Conservation (phyloP, 2,797 vertebrate genomes). For the Notoglanidium macrostoma region DNA sequence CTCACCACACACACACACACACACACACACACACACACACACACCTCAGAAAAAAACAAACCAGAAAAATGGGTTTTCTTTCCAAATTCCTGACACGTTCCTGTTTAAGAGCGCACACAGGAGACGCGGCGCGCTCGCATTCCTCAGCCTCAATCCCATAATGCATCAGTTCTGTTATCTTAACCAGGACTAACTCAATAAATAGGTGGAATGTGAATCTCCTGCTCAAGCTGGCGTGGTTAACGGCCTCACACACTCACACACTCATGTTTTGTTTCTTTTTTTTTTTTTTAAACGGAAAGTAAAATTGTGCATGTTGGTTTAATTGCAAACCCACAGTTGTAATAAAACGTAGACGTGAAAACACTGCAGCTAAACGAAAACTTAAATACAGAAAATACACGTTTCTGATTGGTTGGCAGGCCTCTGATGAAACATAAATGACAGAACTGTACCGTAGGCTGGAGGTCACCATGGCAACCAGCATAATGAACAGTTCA, state of each 20-base stretch:
- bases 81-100: background rate
- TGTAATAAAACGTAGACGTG: too few species aligned
- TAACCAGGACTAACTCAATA: slow-evolving; percentile 23
- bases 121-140: background rate
- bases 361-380: too few species aligned
- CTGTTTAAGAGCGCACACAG: too few species aligned
- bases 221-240: background rate
- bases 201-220: slow-evolving; percentile 17
- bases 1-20: background rate
- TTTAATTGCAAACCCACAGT: too few species aligned
- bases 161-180: slow-evolving; percentile 11
- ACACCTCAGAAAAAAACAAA: background rate
- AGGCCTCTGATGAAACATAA: background rate
- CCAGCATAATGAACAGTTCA: background rate
- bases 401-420: background rate
- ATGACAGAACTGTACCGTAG: background rate
- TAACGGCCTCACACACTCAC: background rate
- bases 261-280: too few species aligned
- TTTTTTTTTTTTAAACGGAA: too few species aligned
- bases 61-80: background rate
- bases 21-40: background rate
- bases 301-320: too few species aligned
- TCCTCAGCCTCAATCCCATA: slow-evolving; percentile 14
- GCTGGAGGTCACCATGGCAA: background rate
- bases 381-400: background rate